These are phyloP conservation scores for Pelosia muscerda DNA, from an alignment of 2,888 invertebrate species.

Conservation along the genomic window DNA sequence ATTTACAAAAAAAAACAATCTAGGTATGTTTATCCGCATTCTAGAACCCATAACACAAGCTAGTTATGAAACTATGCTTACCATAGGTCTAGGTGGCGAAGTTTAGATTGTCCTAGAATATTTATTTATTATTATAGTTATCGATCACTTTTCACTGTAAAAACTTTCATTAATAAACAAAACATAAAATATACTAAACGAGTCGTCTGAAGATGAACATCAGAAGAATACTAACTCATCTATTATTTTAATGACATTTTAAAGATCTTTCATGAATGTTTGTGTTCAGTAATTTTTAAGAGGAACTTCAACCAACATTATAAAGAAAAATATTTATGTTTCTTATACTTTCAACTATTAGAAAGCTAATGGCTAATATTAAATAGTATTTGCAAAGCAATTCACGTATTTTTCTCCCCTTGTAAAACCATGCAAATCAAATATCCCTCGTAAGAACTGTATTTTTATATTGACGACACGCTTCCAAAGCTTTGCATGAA, in stretches of 20 bases:
- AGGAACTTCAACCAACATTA: background rate
- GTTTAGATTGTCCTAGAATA: too few relatives aligned
- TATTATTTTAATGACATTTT: background rate
- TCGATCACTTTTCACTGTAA: too few relatives aligned
- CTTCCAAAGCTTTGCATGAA: slow-evolving; percentile 28
- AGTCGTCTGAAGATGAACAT: background rate
- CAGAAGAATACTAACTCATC: background rate
- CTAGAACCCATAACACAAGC: too few relatives aligned
- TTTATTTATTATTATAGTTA: too few relatives aligned
- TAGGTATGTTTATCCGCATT: too few relatives aligned
- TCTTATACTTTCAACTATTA: background rate
- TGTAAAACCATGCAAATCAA: slow-evolving; percentile 20
- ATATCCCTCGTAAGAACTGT: slow-evolving; percentile 22
- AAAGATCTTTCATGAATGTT: background rate
- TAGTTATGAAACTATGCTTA: too few relatives aligned
- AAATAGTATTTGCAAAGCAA: slow-evolving; percentile 3
- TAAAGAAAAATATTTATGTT: background rate
- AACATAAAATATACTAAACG: background rate
- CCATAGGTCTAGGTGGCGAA: too few relatives aligned
- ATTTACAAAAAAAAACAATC: too few relatives aligned
- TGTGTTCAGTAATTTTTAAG: background rate
- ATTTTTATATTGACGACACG: slow-evolving; percentile 23
- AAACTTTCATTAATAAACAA: background rate
- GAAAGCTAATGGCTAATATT: background rate
- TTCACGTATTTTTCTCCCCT: slow-evolving; percentile 16